These are phyloP conservation scores for Oxygymnocypris stewartii DNA, from an alignment of 2,113 vertebrate species.

Conservation along the genomic window DNA sequence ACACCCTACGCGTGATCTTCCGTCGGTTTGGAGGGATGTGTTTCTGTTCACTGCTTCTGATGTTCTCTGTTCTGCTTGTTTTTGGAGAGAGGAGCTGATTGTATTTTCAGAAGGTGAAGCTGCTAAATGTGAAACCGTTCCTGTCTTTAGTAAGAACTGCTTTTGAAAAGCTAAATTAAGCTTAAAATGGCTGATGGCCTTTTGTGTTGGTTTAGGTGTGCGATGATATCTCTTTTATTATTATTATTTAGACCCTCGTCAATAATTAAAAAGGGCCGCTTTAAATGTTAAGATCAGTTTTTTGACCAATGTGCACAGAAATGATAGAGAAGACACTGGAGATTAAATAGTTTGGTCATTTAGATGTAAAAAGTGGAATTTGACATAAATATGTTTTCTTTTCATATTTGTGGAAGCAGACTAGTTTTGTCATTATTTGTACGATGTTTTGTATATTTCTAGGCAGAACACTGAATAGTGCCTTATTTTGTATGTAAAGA, in stretches of 20 bases:
- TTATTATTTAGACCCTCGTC: not conserved
- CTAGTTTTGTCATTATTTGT: constrained; percentile 38
- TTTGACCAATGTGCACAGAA: constrained; percentile 15
- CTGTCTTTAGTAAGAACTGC: constrained; percentile 4
- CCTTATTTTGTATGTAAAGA: constrained; percentile 79
- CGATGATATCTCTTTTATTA: not conserved
- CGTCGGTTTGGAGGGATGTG: not conserved
- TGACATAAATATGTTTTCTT: not conserved
- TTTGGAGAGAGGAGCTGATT: constrained; percentile 6
- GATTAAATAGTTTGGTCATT: not conserved
- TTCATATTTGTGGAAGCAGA: not conserved
- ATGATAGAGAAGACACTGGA: constrained; percentile 16
- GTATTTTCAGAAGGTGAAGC: constrained; percentile 10
- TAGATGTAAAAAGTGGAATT: not conserved
- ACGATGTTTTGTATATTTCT: constrained; percentile 63
- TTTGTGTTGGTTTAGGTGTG: constrained; percentile 32
- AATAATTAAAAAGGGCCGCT: not conserved
- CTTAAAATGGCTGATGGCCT: no score
- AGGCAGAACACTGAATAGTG: constrained; percentile 70
- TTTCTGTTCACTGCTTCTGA: not conserved
- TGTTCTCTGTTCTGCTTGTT: not conserved
- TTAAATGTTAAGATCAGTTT: not conserved
- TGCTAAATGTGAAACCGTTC: constrained; percentile 14
- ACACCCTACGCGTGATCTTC: not conserved
- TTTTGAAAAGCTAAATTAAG: not conserved